Evolutionary conservation across 2,888 invertebrate genomes (phyloP).

Genomic region (Myathropa florea): DNA sequence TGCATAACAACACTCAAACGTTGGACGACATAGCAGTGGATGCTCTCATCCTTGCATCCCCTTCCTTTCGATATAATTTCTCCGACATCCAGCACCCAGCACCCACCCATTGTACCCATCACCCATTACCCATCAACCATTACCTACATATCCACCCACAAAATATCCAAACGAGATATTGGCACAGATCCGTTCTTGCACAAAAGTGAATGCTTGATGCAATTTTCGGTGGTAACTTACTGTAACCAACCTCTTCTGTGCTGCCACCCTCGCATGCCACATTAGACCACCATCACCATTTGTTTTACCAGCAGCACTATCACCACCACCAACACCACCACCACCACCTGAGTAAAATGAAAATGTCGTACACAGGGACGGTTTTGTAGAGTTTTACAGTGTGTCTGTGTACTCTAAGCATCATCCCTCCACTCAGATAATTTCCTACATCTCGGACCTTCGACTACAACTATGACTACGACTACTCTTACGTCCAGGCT

Average conservation of each 20-base stretch:
- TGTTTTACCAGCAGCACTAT: conserved; percentile 58
- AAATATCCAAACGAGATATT: conserved; percentile 64
- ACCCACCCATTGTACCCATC: neutral
- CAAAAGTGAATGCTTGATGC: conserved; percentile 71
- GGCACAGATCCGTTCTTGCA: conserved; percentile 69
- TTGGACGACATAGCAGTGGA: conserved; percentile 72
- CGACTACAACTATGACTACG: neutral
- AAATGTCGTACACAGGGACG: conserved; percentile 67
- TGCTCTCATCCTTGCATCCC: conserved; percentile 7
- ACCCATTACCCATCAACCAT: neutral
- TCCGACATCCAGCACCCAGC: neutral
- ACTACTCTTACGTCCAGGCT: conserved; percentile 33
- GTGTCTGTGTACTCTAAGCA: conserved; percentile 16
- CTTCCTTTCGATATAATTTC: neutral
- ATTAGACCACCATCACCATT: conserved; percentile 65
- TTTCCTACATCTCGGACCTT: conserved; percentile 62
- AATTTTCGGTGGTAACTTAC: conserved; percentile 69
- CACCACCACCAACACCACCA: conserved; percentile 46
- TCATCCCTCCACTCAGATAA: conserved; percentile 41
- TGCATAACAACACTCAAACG: conserved; percentile 75
- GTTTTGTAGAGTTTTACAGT: conserved; percentile 39
- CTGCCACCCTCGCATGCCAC: conserved; percentile 53
- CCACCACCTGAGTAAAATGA: conserved; percentile 65
- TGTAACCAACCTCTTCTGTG: conserved; percentile 64
- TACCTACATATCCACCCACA: conserved; percentile 8